Base-by-base conservation (phyloP, 2,888 invertebrate species). In the Troides helena region DNA sequence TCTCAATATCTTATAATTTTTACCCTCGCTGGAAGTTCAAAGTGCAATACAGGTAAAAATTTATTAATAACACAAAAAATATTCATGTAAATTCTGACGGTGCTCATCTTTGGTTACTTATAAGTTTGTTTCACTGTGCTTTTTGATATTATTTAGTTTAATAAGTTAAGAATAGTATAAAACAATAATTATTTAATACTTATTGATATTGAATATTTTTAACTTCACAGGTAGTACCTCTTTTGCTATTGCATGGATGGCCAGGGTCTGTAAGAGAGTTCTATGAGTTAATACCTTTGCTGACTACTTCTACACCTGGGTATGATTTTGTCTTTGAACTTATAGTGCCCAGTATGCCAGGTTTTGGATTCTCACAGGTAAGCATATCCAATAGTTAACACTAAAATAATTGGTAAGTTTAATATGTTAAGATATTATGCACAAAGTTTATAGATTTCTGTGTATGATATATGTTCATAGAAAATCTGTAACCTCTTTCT, bases 211-310 rank as follows among this genome's bases (percentile, higher is more conserved):
- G 2, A n/a, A n/a, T n/a, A 53, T n/a, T n/a, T 18, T n/a, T 53
- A 18, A 53, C 5, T 18, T 18, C 74, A 2, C 78, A 89, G 82
- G 84, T 88, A 2, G 75, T 95, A 0, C 97, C 97, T 0, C 74
- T 98, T 14, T 82, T 98, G 5, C 69, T 98, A 62, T 82, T 96
- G 21, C 97, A 98, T 76, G 97, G 98, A 25, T 98, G 98, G 98
- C 98, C 98, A 0, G 96, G 97, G 2, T 96, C 96, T 0, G 85
- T 97, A 1, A 93, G 95, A 6, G 97, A 98, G 84, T 97, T 97
- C 84, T 95, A 96, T 80, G 95, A 95, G 68, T 84, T 96, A 23
- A 95, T 97, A 67, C 96, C 96, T 0, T 78, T 94, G 69, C 82
- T 97, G 53, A 95, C 93, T 0, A 90, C 88, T 0, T 92, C 93